These are phyloP conservation scores for Rallus crepitans DNA, from an alignment of 2,797 vertebrate species.

Conservation along the genomic window DNA sequence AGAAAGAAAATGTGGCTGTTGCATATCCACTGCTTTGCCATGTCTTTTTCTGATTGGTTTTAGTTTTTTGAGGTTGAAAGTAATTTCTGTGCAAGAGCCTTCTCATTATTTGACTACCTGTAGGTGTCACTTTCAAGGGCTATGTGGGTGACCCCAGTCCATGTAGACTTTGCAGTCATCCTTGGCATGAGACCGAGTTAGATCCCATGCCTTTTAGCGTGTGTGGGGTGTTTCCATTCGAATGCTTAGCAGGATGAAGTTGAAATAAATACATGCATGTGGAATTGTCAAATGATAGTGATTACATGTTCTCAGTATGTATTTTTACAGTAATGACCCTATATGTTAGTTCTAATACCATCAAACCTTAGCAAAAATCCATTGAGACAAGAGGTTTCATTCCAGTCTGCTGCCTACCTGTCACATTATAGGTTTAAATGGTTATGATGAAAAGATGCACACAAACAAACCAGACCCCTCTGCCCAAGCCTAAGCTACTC, in stretches of 20 bases:
- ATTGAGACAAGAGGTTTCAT: not conserved
- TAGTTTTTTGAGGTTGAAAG: not conserved
- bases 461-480: not conserved
- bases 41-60: not conserved
- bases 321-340: not conserved
- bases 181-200: not conserved
- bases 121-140: not conserved
- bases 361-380: not conserved
- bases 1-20: not conserved
- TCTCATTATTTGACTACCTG: not conserved
- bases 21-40: not conserved
- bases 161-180: not conserved
- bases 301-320: not conserved
- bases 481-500: not conserved
- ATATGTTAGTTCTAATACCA: not conserved
- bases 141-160: not conserved
- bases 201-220: not conserved
- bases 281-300: not conserved
- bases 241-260: not conserved
- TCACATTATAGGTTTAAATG: not conserved
- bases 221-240: not conserved
- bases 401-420: not conserved
- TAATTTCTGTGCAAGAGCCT: not conserved
- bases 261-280: not conserved
- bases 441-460: not conserved